Conservation (phyloP, 2,797 vertebrate genomes). For the Nyctalus aviator region DNA sequence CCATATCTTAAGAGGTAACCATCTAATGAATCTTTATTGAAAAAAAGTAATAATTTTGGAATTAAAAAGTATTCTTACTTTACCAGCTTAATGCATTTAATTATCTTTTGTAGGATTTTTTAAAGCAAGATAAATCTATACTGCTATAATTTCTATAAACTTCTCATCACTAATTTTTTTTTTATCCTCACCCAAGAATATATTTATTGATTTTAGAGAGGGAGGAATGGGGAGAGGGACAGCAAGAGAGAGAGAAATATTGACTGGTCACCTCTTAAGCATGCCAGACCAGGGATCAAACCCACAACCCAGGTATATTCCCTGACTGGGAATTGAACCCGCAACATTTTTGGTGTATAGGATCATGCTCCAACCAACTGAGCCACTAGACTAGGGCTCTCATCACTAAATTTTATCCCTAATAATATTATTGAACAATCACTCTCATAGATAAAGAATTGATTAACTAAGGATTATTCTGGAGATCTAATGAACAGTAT, state of each 20-base stretch:
- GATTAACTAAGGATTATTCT: background rate
- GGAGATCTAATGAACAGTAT: background rate
- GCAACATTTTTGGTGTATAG: too few relatives aligned
- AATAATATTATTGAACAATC: background rate
- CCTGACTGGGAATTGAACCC: too few relatives aligned
- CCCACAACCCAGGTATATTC: too few relatives aligned
- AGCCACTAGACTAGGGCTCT: background rate
- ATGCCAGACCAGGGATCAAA: too few relatives aligned
- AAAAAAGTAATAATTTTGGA: conserved; percentile 5
- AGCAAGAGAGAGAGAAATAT: background rate
- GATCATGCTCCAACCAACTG: background rate
- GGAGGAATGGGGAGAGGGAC: background rate
- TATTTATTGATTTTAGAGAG: background rate
- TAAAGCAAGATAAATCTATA: background rate
- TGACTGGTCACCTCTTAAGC: background rate
- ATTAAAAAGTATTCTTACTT: conserved; percentile 1
- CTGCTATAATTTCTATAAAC: background rate
- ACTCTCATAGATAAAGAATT: background rate
- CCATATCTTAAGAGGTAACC: background rate
- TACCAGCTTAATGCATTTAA: background rate
- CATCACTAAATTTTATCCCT: background rate
- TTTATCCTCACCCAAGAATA: background rate
- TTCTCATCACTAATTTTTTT: conserved; percentile 17
- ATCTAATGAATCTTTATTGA: background rate
- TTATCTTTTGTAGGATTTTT: background rate